Evolutionary conservation across 2,888 invertebrate species (phyloP).

Genomic region (Clivina fossor): DNA sequence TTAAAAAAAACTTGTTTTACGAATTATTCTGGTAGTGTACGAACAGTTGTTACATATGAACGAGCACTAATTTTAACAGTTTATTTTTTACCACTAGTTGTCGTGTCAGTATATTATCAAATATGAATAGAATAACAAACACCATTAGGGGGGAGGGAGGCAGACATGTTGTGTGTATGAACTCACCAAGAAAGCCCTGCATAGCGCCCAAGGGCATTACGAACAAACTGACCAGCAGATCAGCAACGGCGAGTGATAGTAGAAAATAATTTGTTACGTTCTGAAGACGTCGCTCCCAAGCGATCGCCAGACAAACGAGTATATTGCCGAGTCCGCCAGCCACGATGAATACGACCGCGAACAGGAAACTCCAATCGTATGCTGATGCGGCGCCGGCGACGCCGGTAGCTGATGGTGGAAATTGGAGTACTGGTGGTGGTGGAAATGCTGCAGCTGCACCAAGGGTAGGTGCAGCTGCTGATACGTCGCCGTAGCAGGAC

Average conservation of each 20-base stretch:
- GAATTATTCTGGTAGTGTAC: too few relatives aligned
- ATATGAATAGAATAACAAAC: neutral
- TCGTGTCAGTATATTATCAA: neutral
- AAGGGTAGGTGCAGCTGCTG: neutral
- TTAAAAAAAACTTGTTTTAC: too few relatives aligned
- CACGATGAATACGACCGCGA: slow-evolving; percentile 81
- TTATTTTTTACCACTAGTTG: neutral
- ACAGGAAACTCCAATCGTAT: slow-evolving; percentile 84
- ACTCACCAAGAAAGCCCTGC: slow-evolving; percentile 89
- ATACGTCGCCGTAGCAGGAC: slow-evolving; percentile 5
- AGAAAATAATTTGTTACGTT: slow-evolving; percentile 96
- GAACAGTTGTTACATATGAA: neutral
- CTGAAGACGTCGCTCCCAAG: slow-evolving; percentile 84
- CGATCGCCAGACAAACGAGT: slow-evolving; percentile 90
- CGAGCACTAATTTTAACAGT: too few relatives aligned
- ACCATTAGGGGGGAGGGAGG: too few relatives aligned
- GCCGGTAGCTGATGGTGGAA: slow-evolving; percentile 36
- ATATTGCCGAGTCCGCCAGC: slow-evolving; percentile 90
- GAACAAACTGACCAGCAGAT: slow-evolving; percentile 87
- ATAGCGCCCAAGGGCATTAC: slow-evolving; percentile 96
- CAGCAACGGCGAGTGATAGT: slow-evolving; percentile 89
- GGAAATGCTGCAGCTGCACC: slow-evolving; percentile 2
- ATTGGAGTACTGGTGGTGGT: slow-evolving; percentile 10
- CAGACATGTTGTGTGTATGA: too few relatives aligned
- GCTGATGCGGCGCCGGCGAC: slow-evolving; percentile 38